A percentile compares a stretch with the other conserved stretches of the same genome.
phyloP scores from a whole-genome alignment of 1,140 invertebrate species.

The Steinernema feltiae region DNA sequence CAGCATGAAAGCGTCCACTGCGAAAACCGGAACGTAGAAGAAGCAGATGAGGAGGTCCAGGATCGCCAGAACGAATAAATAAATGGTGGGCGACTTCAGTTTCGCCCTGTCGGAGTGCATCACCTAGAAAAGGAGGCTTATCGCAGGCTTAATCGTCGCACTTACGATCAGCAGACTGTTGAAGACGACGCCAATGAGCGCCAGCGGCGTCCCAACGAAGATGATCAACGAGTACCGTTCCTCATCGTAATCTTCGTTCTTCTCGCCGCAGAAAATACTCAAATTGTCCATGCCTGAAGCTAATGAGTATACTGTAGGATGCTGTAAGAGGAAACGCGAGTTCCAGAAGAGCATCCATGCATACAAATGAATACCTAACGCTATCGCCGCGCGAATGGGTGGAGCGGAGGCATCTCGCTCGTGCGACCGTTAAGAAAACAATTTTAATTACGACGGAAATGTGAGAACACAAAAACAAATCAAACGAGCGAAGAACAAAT shows the following conservation, averaged over 20 bases:
- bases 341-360: not conserved
- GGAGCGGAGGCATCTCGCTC: not conserved
- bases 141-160: not conserved
- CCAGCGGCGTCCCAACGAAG: not conserved
- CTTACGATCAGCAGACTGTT: not conserved
- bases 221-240: not conserved
- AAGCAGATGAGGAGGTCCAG: constrained; percentile 45
- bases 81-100: constrained; percentile 38
- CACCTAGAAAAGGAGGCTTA: constrained; percentile 7
- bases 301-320: not conserved
- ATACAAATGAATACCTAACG: too few relatives aligned
- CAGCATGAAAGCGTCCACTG: constrained; percentile 44
- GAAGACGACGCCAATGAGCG: not conserved
- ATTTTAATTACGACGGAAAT: not conserved
- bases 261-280: not conserved
- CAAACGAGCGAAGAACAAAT: too few relatives aligned
- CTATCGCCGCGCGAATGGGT: too few relatives aligned
- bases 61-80: constrained; percentile 41
- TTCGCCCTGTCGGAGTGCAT: constrained; percentile 29
- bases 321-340: not conserved
- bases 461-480: not conserved
- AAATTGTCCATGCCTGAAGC: not conserved
- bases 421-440: not conserved
- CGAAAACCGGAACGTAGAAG: constrained; percentile 47
- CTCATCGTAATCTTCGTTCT: not conserved